A percentile compares a stretch with the other conserved stretches of the same genome.
Conservation (phyloP, 2,888 invertebrate genomes). For the Eubasilissa splendida region DNA sequence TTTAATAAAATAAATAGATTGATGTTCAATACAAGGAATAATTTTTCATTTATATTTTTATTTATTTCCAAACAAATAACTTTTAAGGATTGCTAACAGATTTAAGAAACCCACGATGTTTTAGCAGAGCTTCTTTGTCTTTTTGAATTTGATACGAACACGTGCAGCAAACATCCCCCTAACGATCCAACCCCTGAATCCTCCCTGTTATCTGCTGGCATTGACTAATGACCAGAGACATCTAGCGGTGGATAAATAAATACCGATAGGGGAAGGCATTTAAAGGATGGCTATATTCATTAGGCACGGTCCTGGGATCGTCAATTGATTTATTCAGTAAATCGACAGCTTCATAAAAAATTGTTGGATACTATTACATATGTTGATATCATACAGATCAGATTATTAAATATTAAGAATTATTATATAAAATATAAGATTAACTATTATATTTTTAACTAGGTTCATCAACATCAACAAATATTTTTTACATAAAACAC, state of each 20-base stretch:
- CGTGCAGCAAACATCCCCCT: constrained; percentile 9
- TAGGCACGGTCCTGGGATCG: background rate
- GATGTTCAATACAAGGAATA: no score
- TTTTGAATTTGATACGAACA: background rate
- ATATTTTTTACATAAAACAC: no score
- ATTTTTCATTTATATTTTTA: no score
- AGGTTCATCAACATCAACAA: no score
- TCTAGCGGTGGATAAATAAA: constrained; percentile 51
- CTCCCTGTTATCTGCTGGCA: constrained; percentile 41
- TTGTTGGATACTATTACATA: no score
- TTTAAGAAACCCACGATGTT: constrained; percentile 1
- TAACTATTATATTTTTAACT: no score
- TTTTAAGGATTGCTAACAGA: background rate
- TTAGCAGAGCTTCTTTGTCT: background rate
- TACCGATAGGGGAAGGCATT: constrained; percentile 43
- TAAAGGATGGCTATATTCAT: constrained; percentile 12
- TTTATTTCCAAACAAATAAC: no score
- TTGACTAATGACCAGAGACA: constrained; percentile 52
- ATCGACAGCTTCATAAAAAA: background rate
- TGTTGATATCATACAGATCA: no score
- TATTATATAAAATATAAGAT: no score
- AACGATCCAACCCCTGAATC: constrained; percentile 23
- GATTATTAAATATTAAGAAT: no score
- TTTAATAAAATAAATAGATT: no score
- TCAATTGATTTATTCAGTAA: constrained; percentile 2